A percentile compares a stretch with the other conserved stretches of the same genome.
Evolutionary conservation across 2,113 vertebrate species (phyloP).

Genomic region (Strix aluco): DNA sequence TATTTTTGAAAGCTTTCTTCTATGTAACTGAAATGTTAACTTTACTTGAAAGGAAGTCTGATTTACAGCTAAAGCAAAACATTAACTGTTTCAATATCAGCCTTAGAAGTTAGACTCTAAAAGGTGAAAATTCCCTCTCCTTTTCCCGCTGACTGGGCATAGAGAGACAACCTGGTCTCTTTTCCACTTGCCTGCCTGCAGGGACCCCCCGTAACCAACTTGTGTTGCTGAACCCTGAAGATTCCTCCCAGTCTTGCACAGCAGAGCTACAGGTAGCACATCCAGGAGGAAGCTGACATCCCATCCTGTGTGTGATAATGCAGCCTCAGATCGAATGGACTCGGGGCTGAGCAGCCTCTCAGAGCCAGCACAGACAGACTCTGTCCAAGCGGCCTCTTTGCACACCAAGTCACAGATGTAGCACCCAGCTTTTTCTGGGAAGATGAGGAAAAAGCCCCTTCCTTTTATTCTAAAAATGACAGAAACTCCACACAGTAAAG

Average conservation of each 20-base stretch:
- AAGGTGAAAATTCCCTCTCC: not conserved
- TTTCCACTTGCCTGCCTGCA: not conserved
- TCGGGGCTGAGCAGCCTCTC: not conserved
- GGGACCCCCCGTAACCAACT: not conserved
- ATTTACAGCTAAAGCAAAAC: not conserved
- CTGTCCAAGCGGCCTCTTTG: not conserved
- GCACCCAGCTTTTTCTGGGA: not conserved
- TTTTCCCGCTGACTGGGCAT: not conserved
- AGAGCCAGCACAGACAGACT: not conserved
- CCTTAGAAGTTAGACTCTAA: not conserved
- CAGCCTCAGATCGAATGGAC: rapidly evolving
- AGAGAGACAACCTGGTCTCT: not conserved
- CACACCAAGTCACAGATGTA: not conserved
- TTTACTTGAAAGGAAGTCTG: not conserved
- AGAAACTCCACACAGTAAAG: not conserved
- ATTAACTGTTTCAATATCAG: not conserved
- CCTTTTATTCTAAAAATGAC: not conserved
- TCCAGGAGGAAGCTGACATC: not conserved
- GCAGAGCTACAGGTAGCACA: not conserved
- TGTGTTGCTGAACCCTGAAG: not conserved
- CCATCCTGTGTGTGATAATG: not conserved
- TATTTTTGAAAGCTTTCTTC: conserved; percentile 10
- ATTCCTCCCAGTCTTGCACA: rapidly evolving
- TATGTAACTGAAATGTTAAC: not conserved
- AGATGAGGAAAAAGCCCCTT: not conserved